phyloP scores from a whole-genome alignment of 1,140 invertebrate genomes.

The Globodera rostochiensis region DNA sequence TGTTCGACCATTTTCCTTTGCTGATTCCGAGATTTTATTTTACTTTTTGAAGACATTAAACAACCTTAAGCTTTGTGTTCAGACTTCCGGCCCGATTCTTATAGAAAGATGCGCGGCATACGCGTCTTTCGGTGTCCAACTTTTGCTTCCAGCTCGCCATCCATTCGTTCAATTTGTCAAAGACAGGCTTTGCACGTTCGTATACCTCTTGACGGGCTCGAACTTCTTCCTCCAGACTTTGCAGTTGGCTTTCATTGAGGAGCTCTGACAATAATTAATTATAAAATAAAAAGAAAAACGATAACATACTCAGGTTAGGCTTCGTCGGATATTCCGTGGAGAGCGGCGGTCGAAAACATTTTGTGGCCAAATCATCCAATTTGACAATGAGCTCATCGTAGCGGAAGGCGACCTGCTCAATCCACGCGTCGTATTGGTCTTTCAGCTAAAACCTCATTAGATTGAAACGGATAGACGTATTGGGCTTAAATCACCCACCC shows the following conservation, averaged over 20 bases:
- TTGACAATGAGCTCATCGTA: conserved; percentile 33
- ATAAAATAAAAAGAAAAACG: not conserved
- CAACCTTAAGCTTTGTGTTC: conserved; percentile 24
- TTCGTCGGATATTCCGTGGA: not conserved
- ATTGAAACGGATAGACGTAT: not conserved
- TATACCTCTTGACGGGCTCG: not conserved
- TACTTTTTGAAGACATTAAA: not conserved
- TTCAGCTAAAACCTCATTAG: conserved; percentile 18
- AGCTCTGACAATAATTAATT: conserved; percentile 3
- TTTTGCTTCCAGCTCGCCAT: conserved; percentile 30
- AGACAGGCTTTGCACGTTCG: conserved; percentile 18
- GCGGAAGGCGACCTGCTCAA: conserved; percentile 33
- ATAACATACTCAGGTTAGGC: conserved; percentile 24
- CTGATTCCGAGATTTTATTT: conserved; percentile 11
- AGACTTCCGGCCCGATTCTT: conserved; percentile 30
- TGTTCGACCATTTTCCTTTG: conserved; percentile 21
- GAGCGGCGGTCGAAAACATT: conserved; percentile 27
- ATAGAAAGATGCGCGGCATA: conserved; percentile 34
- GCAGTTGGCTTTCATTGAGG: not conserved
- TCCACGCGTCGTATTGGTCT: conserved; percentile 28
- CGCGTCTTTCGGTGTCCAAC: conserved; percentile 22
- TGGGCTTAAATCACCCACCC: not conserved
- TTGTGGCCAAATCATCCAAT: conserved; percentile 18
- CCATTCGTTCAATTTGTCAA: conserved; percentile 32
- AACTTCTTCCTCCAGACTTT: conserved; percentile 26